phyloP scores from a whole-genome alignment of 2,113 vertebrate species.

The Chascanopsetta lugubris region DNA sequence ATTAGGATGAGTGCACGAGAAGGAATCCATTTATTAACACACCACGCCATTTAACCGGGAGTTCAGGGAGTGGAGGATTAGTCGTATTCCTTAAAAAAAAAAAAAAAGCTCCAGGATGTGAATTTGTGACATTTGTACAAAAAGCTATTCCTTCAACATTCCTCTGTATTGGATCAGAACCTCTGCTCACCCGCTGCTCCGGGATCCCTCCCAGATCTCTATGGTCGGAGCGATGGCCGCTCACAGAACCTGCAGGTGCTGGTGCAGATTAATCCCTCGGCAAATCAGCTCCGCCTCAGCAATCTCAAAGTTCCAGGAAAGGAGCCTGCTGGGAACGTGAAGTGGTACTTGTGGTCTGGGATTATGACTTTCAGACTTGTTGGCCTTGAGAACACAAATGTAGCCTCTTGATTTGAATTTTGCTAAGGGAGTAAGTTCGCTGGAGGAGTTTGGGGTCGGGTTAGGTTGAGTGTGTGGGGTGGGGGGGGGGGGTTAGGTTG shows the following conservation, averaged over 20 bases:
- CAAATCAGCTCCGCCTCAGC: slow-evolving; percentile 76
- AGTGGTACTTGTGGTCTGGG: slow-evolving; percentile 78
- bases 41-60: slow-evolving; percentile 5
- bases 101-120: neutral
- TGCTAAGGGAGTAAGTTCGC: slow-evolving; percentile 63
- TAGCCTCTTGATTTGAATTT: slow-evolving; percentile 74
- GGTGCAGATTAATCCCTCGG: slow-evolving; percentile 71
- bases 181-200: slow-evolving; percentile 31
- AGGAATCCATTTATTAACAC: slow-evolving; percentile 44
- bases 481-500: slow-evolving; percentile 2
- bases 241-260: slow-evolving; percentile 71
- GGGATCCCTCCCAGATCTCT: slow-evolving; percentile 16
- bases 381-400: slow-evolving; percentile 77
- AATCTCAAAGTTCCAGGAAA: slow-evolving; percentile 72
- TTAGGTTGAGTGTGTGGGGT: too few relatives aligned
- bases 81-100: too few relatives aligned
- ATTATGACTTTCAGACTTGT: slow-evolving; percentile 80
- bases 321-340: slow-evolving; percentile 72
- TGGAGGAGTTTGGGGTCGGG: neutral
- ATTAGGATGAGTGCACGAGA: slow-evolving; percentile 58
- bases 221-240: slow-evolving; percentile 25
- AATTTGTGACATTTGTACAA: neutral
- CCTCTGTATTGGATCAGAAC: neutral
- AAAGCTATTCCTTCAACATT: too few relatives aligned
- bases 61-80: neutral